Conservation (phyloP, 2,113 vertebrate species). For the Asarcornis scutulata region DNA sequence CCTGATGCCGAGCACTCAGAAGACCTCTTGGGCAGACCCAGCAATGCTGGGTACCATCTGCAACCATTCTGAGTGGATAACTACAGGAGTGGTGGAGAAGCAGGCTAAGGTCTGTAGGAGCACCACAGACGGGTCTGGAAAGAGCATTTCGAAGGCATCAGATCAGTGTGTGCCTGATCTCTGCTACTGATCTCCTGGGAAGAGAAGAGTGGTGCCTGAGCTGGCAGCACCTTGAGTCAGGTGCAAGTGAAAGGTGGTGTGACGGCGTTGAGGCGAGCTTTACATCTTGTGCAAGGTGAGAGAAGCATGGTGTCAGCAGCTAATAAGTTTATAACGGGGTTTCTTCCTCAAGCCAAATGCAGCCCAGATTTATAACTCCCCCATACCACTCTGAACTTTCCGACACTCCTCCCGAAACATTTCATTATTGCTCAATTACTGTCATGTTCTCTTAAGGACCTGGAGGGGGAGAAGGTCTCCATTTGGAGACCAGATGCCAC, state of each 20-base stretch:
- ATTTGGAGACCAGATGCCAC: constrained; percentile 65
- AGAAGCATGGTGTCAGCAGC: constrained; percentile 36
- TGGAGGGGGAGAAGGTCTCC: constrained; percentile 17
- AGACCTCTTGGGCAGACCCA: not conserved
- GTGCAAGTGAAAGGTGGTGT: not conserved
- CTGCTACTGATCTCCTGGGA: not conserved
- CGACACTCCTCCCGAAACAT: constrained; percentile 50
- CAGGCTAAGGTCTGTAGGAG: not conserved
- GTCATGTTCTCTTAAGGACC: constrained; percentile 55
- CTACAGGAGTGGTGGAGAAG: not conserved
- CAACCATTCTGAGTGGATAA: not conserved
- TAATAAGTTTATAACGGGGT: constrained; percentile 16
- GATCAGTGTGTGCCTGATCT: not conserved
- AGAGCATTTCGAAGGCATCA: rapidly evolving
- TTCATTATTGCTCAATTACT: constrained; percentile 66
- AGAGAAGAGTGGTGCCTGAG: not conserved
- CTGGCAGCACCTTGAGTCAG: constrained; percentile 3
- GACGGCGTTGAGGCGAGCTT: not conserved
- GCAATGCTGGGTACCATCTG: not conserved
- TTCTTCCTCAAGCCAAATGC: constrained; percentile 35
- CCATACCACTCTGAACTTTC: constrained; percentile 18
- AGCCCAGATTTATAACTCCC: constrained; percentile 49
- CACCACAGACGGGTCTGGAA: not conserved
- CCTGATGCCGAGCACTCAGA: not conserved
- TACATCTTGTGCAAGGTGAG: constrained; percentile 10